Conservation (phyloP, 1,140 invertebrate genomes). For the Hydropsyche tenuis region DNA sequence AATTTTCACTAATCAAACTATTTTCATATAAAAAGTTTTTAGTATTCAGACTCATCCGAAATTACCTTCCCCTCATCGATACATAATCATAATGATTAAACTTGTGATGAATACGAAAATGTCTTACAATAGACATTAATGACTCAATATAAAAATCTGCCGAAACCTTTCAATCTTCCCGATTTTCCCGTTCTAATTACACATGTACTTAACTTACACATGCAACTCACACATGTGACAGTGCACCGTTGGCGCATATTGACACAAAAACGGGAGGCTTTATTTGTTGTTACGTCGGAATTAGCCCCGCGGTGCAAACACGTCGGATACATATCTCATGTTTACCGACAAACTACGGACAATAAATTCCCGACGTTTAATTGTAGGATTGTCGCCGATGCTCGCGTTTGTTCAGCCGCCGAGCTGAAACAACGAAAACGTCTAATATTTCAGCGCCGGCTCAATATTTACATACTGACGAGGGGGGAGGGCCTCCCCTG, state of each 20-base stretch:
- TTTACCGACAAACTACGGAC: slow-evolving; percentile 20
- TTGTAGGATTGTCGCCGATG: slow-evolving; percentile 21
- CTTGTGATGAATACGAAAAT: too few relatives aligned
- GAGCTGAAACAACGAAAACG: slow-evolving; percentile 9
- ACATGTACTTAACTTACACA: too few relatives aligned
- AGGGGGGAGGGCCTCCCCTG: background rate
- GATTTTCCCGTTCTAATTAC: too few relatives aligned
- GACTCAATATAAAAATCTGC: too few relatives aligned
- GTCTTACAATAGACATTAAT: too few relatives aligned
- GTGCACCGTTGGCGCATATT: background rate
- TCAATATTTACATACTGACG: slow-evolving; percentile 11
- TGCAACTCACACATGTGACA: too few relatives aligned
- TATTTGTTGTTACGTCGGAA: slow-evolving; percentile 25
- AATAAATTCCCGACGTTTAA: slow-evolving; percentile 26
- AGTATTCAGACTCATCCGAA: too few relatives aligned
- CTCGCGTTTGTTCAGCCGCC: background rate
- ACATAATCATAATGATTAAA: too few relatives aligned
- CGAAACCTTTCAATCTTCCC: too few relatives aligned
- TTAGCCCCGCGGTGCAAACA: background rate
- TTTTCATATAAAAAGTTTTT: too few relatives aligned
- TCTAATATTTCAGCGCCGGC: slow-evolving; percentile 2
- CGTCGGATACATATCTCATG: slow-evolving; percentile 22
- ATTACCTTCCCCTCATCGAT: too few relatives aligned
- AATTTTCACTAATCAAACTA: too few relatives aligned
- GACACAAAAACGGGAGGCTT: slow-evolving; percentile 13